Evolutionary conservation across 2,888 invertebrate species (phyloP).

Genomic region (Sphecodes monilicornis): DNA sequence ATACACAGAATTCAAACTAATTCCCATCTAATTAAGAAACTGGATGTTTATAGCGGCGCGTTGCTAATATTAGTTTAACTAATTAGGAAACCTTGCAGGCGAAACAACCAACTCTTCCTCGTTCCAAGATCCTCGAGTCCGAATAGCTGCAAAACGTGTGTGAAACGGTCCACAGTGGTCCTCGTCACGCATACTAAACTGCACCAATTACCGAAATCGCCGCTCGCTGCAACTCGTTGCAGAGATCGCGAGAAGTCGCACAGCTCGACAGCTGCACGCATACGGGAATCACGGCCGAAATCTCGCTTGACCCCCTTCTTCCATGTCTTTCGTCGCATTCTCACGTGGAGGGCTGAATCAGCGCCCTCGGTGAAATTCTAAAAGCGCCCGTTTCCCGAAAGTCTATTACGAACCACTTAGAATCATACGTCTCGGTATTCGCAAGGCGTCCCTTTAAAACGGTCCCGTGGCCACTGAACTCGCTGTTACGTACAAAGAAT

Average conservation of each 20-base stretch:
- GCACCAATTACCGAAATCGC: slow-evolving; percentile 54
- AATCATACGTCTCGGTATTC: slow-evolving; percentile 66
- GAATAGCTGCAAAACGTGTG: neutral
- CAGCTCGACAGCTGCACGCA: slow-evolving; percentile 64
- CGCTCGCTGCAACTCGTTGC: neutral
- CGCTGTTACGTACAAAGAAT: too few species aligned
- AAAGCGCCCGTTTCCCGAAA: slow-evolving; percentile 72
- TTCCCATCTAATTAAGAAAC: neutral
- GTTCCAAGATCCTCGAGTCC: neutral
- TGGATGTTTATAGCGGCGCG: neutral
- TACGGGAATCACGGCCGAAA: slow-evolving; percentile 59
- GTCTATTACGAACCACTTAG: slow-evolving; percentile 73
- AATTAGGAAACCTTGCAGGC: neutral
- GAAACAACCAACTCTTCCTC: neutral
- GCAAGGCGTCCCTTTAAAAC: slow-evolving; percentile 43
- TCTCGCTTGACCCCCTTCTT: slow-evolving; percentile 67
- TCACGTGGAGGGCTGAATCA: slow-evolving; percentile 68
- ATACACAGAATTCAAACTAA: neutral
- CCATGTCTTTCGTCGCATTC: slow-evolving; percentile 56
- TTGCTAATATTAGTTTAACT: neutral
- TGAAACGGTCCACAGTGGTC: neutral
- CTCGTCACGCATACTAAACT: slow-evolving; percentile 31
- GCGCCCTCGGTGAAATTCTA: slow-evolving; percentile 71
- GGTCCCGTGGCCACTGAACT: slow-evolving; percentile 56
- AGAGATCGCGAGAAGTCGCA: neutral